Evolutionary conservation across 1,140 invertebrate genomes (phyloP).

Genomic region (Fopius arisanus): DNA sequence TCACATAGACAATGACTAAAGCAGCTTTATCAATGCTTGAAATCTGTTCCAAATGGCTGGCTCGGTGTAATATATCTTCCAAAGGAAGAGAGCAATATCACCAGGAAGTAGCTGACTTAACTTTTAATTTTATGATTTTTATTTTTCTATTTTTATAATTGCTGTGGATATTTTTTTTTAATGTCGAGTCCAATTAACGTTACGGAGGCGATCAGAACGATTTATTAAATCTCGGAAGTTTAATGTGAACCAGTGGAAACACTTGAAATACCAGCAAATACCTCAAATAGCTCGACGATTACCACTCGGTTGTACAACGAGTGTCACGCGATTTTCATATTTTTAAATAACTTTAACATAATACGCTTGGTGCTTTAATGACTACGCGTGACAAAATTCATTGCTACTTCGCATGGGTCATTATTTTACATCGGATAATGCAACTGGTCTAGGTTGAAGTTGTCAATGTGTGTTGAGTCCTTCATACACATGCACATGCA

Average conservation of each 20-base stretch:
- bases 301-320: background rate
- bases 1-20: background rate
- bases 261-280: constrained; percentile 4
- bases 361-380: background rate
- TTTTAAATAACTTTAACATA: constrained; percentile 14
- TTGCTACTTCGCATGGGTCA: background rate
- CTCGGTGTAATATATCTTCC: background rate
- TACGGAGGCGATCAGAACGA: background rate
- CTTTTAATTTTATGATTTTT: no score
- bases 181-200: background rate
- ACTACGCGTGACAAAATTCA: constrained; percentile 13
- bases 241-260: background rate
- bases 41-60: constrained; percentile 3
- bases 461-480: background rate
- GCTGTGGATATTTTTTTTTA: constrained; percentile 1
- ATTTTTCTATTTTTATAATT: no score
- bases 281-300: background rate
- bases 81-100: background rate
- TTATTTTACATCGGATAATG: constrained; percentile 6
- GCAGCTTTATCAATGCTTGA: background rate
- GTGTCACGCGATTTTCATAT: constrained; percentile 16
- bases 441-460: background rate
- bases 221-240: background rate
- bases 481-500: background rate
- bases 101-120: background rate